Base-by-base conservation (phyloP, 2,888 invertebrate species). In the Pheosia gnoma region DNA sequence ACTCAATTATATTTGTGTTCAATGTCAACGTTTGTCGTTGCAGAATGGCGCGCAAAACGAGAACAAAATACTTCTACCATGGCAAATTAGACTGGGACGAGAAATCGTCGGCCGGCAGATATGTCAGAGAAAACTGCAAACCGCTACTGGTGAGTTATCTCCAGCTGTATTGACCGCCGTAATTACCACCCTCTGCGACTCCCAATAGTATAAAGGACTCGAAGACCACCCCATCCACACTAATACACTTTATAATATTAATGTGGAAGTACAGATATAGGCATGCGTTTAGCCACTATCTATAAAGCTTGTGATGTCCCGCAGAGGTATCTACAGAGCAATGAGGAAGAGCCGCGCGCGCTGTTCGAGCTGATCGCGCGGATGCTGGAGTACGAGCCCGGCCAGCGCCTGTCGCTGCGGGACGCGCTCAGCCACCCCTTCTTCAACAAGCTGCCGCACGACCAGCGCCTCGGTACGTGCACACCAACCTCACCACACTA, bases 11-110 rank as follows among this genome's bases (percentile, higher is more conserved):
- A 54, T 25, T 52, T 58, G 11, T 37, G 53, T 53, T 53, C 53
- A 37, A 53, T 53, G 25, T 37, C 37, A 53, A 49, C 58, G 70
- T 67, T 57, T 71, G 57, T 71, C 63, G 61, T 94, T 94, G 76
- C 93, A 97, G 97, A 90, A 97, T 97, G 97, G 96, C 96, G 58
- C 94, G 96, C 74, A 97, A 97, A 94, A 97, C 98, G 66, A 98
- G 98, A 94, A 99, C 98, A 77, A 99, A 98, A 94, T 99, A 99
- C 93, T 99, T 99, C 94, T 98, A 98, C 93, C 97, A 98, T 87
- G 99, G 99, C 60, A 97, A 98, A 94, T 95, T 99, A 84, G 98
- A 98, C 91, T 99, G 99, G 99, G 98, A 99, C 87, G 98, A 98
- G 78, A 98, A 98, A 86, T 98, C 98, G 84, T 97, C 98, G 59